Base-by-base conservation (phyloP, 2,888 invertebrate species). In the Dasysyrphus tricinctus region DNA sequence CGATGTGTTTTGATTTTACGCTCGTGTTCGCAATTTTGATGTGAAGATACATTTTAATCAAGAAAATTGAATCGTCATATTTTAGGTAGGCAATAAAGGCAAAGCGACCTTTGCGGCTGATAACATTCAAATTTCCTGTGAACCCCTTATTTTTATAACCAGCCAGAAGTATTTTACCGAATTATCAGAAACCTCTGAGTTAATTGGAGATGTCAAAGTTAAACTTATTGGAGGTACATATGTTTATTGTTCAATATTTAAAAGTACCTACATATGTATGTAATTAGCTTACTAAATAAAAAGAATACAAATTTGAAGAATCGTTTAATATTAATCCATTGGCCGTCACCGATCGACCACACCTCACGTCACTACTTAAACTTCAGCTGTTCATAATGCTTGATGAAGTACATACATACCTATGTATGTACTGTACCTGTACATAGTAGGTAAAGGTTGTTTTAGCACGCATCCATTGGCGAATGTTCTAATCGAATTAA, bases 1-100 rank as follows among this genome's bases (percentile, higher is more conserved):
- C 19, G 54, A 57, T 70, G 56, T 70, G 63, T 70, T 76, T 75
- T 24, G 47, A 29, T 61, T 39, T 76, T 47, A 54, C 61, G 59
- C 61, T 69, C 75, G 75, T 61, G 69, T 75, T 37, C 42, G 42
- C 24, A 74, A 54, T 80, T 72, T 44, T 11, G 65, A 72, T 72
- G 47, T 8, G 34, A 19, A n/a, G 39, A 63, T 5, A 70, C 24
- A 32, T 14, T 24, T 39, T 54, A 11, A 54, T 42, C 4, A 32
- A 42, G 29, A 39, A 29, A 32, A 24, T n/a, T 24, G 56, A 57
- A 29, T 47, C 47, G 6, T 12, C 8, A 34, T 29, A 56, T 34
- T 34, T 56, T n/a, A 32, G 56, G n/a, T 34, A 34, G 14, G 6
- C 3, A 2, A 32, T 14, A 29, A 32, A 42, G 29, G 51, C 19